Percentiles rank a stretch among this genome's conserved stretches.
Conservation (phyloP, 2,888 invertebrate genomes). For the Dasypogon diadema region DNA sequence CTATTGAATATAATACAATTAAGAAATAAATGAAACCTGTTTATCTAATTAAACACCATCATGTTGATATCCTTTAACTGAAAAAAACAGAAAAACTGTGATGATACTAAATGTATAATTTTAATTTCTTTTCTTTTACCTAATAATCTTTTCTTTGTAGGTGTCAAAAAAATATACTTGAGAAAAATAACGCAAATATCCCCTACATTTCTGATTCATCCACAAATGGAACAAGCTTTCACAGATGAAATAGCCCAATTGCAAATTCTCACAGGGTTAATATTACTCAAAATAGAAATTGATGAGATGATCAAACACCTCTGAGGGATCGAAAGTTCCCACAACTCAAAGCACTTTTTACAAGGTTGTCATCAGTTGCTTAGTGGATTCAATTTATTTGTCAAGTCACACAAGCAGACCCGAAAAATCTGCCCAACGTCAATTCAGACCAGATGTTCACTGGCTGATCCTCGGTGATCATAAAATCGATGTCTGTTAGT, state of each 20-base stretch:
- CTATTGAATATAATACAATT: too few species aligned
- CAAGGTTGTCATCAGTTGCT: slow-evolving; percentile 23
- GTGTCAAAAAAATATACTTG: too few species aligned
- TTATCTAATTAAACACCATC: too few species aligned
- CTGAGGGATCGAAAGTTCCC: slow-evolving; percentile 15
- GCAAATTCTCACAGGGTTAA: slow-evolving; percentile 16
- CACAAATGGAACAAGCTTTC: too few species aligned
- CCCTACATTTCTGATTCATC: too few species aligned
- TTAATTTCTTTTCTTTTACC: too few species aligned
- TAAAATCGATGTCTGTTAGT: slow-evolving; percentile 38
- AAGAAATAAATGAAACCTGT: too few species aligned
- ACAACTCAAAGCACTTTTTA: background rate
- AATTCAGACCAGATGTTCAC: slow-evolving; percentile 44
- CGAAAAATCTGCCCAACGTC: slow-evolving; percentile 27
- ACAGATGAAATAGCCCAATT: background rate
- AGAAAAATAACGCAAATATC: too few species aligned
- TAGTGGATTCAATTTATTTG: slow-evolving; percentile 17
- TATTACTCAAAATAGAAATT: background rate
- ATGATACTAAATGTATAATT: too few species aligned
- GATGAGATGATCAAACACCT: background rate
- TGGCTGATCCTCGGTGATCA: slow-evolving; percentile 7
- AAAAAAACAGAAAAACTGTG: too few species aligned
- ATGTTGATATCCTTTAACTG: too few species aligned
- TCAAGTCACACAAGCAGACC: slow-evolving; percentile 3
- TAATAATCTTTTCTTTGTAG: too few species aligned